Conservation (phyloP, 2,113 vertebrate genomes). For the Bubo bubo region DNA sequence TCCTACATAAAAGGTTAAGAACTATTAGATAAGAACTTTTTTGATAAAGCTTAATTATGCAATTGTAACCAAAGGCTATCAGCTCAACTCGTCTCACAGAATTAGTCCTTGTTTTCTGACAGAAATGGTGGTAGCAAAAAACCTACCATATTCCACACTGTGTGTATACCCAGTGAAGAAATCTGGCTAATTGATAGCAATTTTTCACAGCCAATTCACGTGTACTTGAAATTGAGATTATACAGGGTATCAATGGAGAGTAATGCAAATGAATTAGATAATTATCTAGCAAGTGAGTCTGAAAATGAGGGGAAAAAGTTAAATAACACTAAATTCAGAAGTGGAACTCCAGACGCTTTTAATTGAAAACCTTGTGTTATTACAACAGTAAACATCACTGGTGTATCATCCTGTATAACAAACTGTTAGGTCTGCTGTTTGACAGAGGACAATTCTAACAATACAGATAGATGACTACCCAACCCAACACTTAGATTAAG, state of each 20-base stretch:
- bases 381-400: background rate
- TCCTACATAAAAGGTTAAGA: background rate
- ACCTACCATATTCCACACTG: fast-evolving
- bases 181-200: fast-evolving
- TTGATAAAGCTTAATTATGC: background rate
- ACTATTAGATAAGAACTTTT: background rate
- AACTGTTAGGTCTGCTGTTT: background rate
- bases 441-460: background rate
- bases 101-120: background rate
- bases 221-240: background rate
- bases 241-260: background rate
- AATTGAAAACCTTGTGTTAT: background rate
- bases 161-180: background rate
- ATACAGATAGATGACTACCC: background rate
- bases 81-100: background rate
- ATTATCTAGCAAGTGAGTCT: background rate
- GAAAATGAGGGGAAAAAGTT: background rate
- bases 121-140: background rate
- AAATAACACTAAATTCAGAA: background rate
- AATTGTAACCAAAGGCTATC: background rate
- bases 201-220: background rate
- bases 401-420: fast-evolving
- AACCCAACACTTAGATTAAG: background rate
- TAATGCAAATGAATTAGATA: background rate
- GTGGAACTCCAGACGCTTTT: fast-evolving